phyloP scores from a whole-genome alignment of 2,113 vertebrate genomes.

The Semicossyphus pulcher region DNA sequence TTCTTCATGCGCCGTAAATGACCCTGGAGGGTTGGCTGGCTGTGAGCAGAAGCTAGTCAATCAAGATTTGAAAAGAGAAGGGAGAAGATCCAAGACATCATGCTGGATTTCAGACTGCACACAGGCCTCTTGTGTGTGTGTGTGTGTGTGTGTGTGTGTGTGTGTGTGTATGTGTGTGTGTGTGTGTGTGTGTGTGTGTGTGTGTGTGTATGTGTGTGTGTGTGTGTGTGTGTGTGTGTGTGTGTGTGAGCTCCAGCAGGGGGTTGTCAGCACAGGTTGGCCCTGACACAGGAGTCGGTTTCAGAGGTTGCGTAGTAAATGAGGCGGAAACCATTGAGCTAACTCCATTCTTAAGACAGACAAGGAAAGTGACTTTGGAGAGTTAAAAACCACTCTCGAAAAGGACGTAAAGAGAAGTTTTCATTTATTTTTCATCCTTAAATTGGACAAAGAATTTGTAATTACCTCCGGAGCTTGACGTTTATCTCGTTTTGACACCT shows the following conservation, averaged over 20 bases:
- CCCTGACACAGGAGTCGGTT: slow-evolving; percentile 70
- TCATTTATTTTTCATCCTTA: background rate
- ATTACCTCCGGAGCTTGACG: slow-evolving; percentile 54
- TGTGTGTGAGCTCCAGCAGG: slow-evolving; percentile 28
- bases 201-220: background rate
- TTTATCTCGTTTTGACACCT: slow-evolving; percentile 60
- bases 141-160: background rate
- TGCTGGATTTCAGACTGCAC: slow-evolving; percentile 45
- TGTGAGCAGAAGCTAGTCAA: slow-evolving; percentile 66
- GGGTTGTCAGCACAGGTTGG: slow-evolving; percentile 74
- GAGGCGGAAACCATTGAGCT: slow-evolving; percentile 69
- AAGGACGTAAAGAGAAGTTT: slow-evolving; percentile 30
- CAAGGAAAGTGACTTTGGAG: slow-evolving; percentile 75
- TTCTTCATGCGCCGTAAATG: slow-evolving; percentile 44
- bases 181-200: background rate
- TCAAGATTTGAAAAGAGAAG: slow-evolving; percentile 64
- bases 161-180: background rate
- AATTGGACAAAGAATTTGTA: slow-evolving; percentile 39
- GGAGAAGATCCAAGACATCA: slow-evolving; percentile 59
- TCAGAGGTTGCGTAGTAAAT: slow-evolving; percentile 74
- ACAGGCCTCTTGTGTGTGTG: background rate
- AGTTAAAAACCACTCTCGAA: slow-evolving; percentile 58
- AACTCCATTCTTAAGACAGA: slow-evolving; percentile 62
- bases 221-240: background rate
- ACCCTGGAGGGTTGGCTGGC: slow-evolving; percentile 68